Percentiles rank a stretch among this genome's conserved stretches.
Conservation (phyloP, 2,888 invertebrate genomes). For the Drosophila buzzatii region DNA sequence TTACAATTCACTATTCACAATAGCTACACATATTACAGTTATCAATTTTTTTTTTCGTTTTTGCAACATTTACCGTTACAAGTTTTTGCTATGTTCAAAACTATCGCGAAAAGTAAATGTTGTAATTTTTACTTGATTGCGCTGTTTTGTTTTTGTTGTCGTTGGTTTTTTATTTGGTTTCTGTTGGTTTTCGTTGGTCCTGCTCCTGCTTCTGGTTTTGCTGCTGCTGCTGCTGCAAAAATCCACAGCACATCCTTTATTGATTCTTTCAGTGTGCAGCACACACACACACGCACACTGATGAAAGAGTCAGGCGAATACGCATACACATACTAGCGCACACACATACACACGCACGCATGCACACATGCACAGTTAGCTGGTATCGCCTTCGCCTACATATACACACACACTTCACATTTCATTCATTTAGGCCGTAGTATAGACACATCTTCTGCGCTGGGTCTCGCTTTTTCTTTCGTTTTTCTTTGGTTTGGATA, state of each 20-base stretch:
- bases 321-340: slow-evolving; percentile 33
- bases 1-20: slow-evolving; percentile 22
- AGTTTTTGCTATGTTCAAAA: neutral
- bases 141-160: slow-evolving; percentile 39
- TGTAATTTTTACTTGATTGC: slow-evolving; percentile 12
- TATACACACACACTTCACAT: slow-evolving; percentile 54
- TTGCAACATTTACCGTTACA: slow-evolving; percentile 34
- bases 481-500: slow-evolving; percentile 49
- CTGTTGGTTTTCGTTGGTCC: slow-evolving; percentile 26
- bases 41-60: slow-evolving; percentile 5
- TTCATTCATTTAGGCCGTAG: slow-evolving; percentile 77
- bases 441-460: slow-evolving; percentile 74
- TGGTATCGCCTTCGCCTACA: slow-evolving; percentile 42
- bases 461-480: slow-evolving; percentile 43
- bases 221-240: slow-evolving; percentile 55
- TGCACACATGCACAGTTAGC: slow-evolving; percentile 37
- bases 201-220: slow-evolving; percentile 17
- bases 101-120: neutral
- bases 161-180: slow-evolving; percentile 30
- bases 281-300: slow-evolving; percentile 36
- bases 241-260: slow-evolving; percentile 82
- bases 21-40: slow-evolving; percentile 34
- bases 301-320: slow-evolving; percentile 35
- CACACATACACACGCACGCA: slow-evolving; percentile 28
- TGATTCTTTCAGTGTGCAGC: slow-evolving; percentile 80